These are phyloP conservation scores for Raphicerus campestris DNA, from an alignment of 2,113 vertebrate genomes.

Conservation along the genomic window DNA sequence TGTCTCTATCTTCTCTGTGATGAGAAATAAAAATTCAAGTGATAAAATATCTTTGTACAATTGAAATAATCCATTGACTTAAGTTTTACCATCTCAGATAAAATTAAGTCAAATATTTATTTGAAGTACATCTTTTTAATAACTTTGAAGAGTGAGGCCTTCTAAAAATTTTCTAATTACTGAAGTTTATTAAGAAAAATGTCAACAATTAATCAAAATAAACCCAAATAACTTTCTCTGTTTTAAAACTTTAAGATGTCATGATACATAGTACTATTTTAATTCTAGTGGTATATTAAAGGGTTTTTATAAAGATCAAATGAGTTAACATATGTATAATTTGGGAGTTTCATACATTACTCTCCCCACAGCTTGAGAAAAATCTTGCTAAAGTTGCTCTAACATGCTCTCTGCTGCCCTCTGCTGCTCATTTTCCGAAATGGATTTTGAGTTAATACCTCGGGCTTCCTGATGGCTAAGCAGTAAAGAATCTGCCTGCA, in stretches of 20 bases:
- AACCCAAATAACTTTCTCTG: neutral
- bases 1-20: neutral
- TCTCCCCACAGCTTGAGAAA: neutral
- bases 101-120: neutral
- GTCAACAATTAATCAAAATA: neutral
- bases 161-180: neutral
- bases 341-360: neutral
- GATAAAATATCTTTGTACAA: conserved; percentile 16
- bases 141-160: neutral
- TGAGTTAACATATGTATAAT: neutral
- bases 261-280: neutral
- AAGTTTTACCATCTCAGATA: neutral
- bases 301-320: neutral
- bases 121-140: neutral
- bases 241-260: neutral
- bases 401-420: conserved; percentile 57
- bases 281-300: neutral
- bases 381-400: neutral
- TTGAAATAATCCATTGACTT: neutral
- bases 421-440: conserved; percentile 63
- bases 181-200: conserved; percentile 1
- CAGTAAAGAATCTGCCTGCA: neutral
- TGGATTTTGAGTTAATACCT: neutral
- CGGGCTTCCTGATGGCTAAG: neutral
- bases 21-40: conserved; percentile 47